These are phyloP conservation scores for Chaunax sp. DNA, from an alignment of 2,797 vertebrate species.

Conservation along the genomic window DNA sequence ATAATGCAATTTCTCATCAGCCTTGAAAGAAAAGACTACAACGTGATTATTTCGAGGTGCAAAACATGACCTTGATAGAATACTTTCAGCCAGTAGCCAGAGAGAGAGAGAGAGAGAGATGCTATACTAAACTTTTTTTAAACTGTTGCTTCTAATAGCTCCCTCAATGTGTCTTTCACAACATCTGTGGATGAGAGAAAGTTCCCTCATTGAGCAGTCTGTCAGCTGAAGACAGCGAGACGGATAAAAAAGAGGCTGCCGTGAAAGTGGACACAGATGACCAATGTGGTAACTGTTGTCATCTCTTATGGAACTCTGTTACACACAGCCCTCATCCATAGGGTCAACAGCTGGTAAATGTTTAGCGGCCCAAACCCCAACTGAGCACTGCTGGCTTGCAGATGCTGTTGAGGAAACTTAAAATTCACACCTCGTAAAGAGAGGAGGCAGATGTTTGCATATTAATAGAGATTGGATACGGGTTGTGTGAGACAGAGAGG, in stretches of 20 bases:
- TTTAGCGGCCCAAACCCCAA: constrained; percentile 68
- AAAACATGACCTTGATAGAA: constrained; percentile 47
- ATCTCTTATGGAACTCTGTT: constrained; percentile 58
- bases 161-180: constrained; percentile 36
- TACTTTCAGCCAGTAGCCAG: neutral
- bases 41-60: constrained; percentile 27
- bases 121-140: too few relatives aligned
- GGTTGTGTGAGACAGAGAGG: constrained; percentile 59
- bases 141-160: constrained; percentile 34
- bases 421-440: constrained; percentile 73
- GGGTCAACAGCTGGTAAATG: constrained; percentile 81
- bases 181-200: constrained; percentile 50
- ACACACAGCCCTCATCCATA: constrained; percentile 57
- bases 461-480: constrained; percentile 71
- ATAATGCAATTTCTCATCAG: constrained; percentile 52
- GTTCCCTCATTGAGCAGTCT: constrained; percentile 33
- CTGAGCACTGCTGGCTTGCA: constrained; percentile 65
- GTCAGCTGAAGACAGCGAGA: constrained; percentile 47
- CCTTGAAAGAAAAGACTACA: constrained; percentile 24
- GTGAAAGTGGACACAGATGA: constrained; percentile 66
- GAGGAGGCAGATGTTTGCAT: constrained; percentile 82
- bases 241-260: constrained; percentile 60
- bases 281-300: constrained; percentile 60
- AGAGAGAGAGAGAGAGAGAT: too few relatives aligned
- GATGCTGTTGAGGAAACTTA: constrained; percentile 71